A percentile compares a stretch with the other conserved stretches of the same genome.
Conservation (phyloP, 2,797 vertebrate genomes). For the Helicolenus hilgendorfi region DNA sequence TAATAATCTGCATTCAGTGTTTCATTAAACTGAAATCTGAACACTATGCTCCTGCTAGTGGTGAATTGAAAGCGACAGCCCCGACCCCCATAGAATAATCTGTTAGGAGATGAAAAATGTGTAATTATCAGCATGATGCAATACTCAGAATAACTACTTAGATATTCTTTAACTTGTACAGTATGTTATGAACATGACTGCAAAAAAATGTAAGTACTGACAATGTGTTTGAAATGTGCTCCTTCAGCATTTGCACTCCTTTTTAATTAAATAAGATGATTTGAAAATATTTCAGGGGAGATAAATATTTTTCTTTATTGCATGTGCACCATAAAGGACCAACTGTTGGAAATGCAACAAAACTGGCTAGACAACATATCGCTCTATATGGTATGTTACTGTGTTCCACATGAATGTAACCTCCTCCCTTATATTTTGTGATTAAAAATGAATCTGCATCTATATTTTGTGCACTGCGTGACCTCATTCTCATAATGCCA, state of each 20-base stretch:
- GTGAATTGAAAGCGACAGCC: conserved; percentile 26
- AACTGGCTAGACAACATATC: conserved; percentile 33
- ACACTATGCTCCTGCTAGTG: neutral
- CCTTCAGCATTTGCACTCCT: conserved; percentile 41
- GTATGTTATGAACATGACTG: conserved; percentile 31
- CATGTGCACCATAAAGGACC: conserved; percentile 55
- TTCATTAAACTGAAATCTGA: neutral
- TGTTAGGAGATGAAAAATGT: conserved; percentile 24
- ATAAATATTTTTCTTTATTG: conserved; percentile 46
- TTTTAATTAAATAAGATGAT: conserved; percentile 6
- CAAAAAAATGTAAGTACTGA: conserved; percentile 21
- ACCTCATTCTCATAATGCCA: conserved; percentile 29
- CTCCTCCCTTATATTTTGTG: conserved; percentile 42
- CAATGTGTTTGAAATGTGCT: conserved; percentile 35
- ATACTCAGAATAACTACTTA: conserved; percentile 29
- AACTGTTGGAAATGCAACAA: conserved; percentile 2
- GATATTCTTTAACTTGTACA: conserved; percentile 27
- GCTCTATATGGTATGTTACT: conserved; percentile 34
- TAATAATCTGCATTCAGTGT: neutral
- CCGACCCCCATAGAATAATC: neutral
- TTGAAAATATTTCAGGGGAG: conserved; percentile 19
- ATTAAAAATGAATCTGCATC: conserved; percentile 65
- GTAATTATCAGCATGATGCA: conserved; percentile 63
- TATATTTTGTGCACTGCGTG: conserved; percentile 7
- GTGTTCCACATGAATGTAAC: conserved; percentile 63